phyloP scores from a whole-genome alignment of 1,140 invertebrate species.

The Ephestia elutella region DNA sequence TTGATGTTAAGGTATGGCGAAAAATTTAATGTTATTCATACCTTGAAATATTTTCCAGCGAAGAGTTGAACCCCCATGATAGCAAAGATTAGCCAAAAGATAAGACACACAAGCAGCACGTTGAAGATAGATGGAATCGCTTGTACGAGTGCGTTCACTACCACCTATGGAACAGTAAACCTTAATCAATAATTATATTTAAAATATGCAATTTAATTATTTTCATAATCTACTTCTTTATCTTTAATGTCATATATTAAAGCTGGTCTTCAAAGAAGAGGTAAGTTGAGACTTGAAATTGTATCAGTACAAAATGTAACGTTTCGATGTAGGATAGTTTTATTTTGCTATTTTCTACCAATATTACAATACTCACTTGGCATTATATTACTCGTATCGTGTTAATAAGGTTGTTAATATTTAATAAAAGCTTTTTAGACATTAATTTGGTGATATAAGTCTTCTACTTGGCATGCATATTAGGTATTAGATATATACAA shows the following conservation, averaged over 20 bases:
- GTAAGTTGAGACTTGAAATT: too few relatives aligned
- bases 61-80: slow-evolving; percentile 97
- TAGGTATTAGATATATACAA: slow-evolving; percentile 10
- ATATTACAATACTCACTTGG: too few relatives aligned
- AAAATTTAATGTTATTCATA: slow-evolving; percentile 13
- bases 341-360: too few relatives aligned
- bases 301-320: too few relatives aligned
- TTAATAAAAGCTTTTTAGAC: too few relatives aligned
- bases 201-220: too few relatives aligned
- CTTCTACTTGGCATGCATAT: not conserved
- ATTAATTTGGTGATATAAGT: not conserved
- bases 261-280: too few relatives aligned
- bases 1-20: not conserved
- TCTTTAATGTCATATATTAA: too few relatives aligned
- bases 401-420: too few relatives aligned
- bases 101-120: slow-evolving; percentile 93
- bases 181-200: not conserved
- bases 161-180: slow-evolving; percentile 72
- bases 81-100: slow-evolving; percentile 96
- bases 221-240: too few relatives aligned
- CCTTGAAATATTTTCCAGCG: slow-evolving; percentile 93
- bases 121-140: slow-evolving; percentile 97
- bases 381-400: too few relatives aligned
- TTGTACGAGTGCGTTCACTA: slow-evolving; percentile 94
- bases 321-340: too few relatives aligned